A percentile compares a stretch with the other conserved stretches of the same genome.
These are phyloP conservation scores for Oostethus manadensis DNA, from an alignment of 2,113 vertebrate species.

Conservation along the genomic window DNA sequence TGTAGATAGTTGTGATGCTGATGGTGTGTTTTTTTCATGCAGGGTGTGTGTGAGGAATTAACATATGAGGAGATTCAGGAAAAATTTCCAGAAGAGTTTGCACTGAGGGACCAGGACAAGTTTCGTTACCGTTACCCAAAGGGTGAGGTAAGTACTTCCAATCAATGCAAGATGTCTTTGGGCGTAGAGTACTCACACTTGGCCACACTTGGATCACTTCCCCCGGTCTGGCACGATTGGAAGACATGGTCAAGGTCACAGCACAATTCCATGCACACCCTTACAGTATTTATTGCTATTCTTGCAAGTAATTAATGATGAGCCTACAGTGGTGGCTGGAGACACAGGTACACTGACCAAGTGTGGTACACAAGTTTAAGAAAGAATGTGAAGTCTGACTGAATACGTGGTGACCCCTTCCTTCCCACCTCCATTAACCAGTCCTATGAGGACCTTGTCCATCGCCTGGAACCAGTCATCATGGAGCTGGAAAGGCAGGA, in stretches of 20 bases:
- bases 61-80: conserved; percentile 89
- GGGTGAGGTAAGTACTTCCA: conserved; percentile 73
- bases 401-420: background rate
- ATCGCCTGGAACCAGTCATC: conserved; percentile 92
- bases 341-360: too few species aligned
- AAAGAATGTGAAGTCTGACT: background rate
- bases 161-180: background rate
- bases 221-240: too few species aligned
- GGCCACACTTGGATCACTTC: too few species aligned
- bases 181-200: too few species aligned
- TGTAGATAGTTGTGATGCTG: too few species aligned
- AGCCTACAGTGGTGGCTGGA: too few species aligned
- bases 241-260: too few species aligned
- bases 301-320: too few species aligned
- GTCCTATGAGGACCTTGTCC: conserved; percentile 95
- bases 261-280: too few species aligned
- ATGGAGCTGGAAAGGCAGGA: conserved; percentile 97
- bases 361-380: too few species aligned
- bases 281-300: too few species aligned
- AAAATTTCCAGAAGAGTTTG: conserved; percentile 80
- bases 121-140: conserved; percentile 92
- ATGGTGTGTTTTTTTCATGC: background rate
- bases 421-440: conserved; percentile 37
- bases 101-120: conserved; percentile 87
- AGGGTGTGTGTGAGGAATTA: conserved; percentile 90